A percentile compares a stretch with the other conserved stretches of the same genome.
phyloP scores from a whole-genome alignment of 2,888 invertebrate genomes.

The Agelastica alni region DNA sequence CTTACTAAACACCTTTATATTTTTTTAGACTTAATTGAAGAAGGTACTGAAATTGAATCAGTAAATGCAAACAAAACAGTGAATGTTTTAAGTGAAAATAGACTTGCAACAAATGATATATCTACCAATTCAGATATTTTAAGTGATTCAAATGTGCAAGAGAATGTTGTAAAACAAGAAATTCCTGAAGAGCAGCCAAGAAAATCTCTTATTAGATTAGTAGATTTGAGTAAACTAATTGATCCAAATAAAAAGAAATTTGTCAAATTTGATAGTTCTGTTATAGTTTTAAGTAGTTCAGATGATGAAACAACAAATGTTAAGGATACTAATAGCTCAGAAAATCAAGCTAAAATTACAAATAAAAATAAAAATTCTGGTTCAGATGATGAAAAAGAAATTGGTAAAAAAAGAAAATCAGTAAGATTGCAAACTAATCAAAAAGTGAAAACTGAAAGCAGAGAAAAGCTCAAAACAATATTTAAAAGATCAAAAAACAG shows the following conservation, averaged over 20 bases:
- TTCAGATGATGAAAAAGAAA: conserved; percentile 1
- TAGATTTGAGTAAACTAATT: conserved; percentile 52
- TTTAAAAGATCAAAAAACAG: conserved; percentile 19
- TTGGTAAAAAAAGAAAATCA: conserved; percentile 15
- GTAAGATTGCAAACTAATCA: conserved; percentile 12
- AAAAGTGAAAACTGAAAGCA: conserved; percentile 7
- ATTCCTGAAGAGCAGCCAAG: conserved; percentile 20
- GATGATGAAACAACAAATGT: conserved; percentile 36
- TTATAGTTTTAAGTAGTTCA: conserved; percentile 49
- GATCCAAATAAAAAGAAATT: conserved; percentile 43
- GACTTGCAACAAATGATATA: not conserved
- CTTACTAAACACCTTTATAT: too few species aligned
- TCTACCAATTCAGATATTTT: not conserved
- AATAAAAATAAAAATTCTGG: conserved; percentile 13
- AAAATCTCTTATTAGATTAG: conserved; percentile 50
- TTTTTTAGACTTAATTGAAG: too few species aligned
- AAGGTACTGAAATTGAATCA: too few species aligned
- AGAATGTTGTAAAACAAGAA: too few species aligned
- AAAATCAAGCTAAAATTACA: conserved; percentile 3
- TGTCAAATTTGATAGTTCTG: conserved; percentile 42
- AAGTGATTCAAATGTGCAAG: too few species aligned
- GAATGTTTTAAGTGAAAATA: not conserved
- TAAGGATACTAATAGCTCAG: conserved; percentile 10
- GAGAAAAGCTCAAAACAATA: conserved; percentile 19
- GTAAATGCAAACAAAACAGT: too few species aligned